Evolutionary conservation across 1,140 invertebrate genomes (phyloP), one percentile per base, ranked within the genome.

Genomic region (Zaprionus tsacasi): DNA sequence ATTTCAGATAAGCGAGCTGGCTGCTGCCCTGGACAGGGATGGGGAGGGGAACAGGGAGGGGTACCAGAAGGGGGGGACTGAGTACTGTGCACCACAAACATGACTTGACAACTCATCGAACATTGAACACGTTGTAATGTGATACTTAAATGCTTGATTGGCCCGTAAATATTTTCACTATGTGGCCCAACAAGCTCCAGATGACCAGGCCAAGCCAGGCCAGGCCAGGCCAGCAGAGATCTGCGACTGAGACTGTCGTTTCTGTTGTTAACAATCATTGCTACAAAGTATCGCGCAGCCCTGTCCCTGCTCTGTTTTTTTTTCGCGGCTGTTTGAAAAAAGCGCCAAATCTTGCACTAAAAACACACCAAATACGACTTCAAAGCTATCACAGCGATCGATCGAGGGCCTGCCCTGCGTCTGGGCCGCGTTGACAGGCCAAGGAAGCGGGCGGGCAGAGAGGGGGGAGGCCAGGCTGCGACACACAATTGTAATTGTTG

Each of bases 81-180:
- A 36, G 40, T 52, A 50, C 60, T 72, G 48, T 17, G 59, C 58
- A 36, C 68, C 81, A 78, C 82, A 91, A 91, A 91, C 90, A 88
- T 76, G 90, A 92, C 81, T 92, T 91, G 90, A 91, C 90, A 92
- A 91, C 91, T 92, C 90, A 92, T 91, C 90, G 90, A 92, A 86
- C 83, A 91, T 91, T 91, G 87, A 90, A 91, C 91, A 92, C 81
- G 90, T 87, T 92, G 91, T 92, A 92, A 92, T 92, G 81, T 87
- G 91, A 92, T 92, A 92, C 91, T 92, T 92, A 92, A 89, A 91
- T 88, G 87, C 87, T 87, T 91, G 91, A 92, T 91, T 91, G 87
- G 91, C 87, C 91, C 91, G 91, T 92, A 92, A 92, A 92, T 92
- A 91, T 91, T 88, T 88, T 91, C 79, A 91, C 83, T 85, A 81